Percentiles rank a stretch among this genome's conserved stretches.
These are phyloP conservation scores for Danaus plexippus DNA, from an alignment of 1,140 invertebrate species.

Conservation along the genomic window DNA sequence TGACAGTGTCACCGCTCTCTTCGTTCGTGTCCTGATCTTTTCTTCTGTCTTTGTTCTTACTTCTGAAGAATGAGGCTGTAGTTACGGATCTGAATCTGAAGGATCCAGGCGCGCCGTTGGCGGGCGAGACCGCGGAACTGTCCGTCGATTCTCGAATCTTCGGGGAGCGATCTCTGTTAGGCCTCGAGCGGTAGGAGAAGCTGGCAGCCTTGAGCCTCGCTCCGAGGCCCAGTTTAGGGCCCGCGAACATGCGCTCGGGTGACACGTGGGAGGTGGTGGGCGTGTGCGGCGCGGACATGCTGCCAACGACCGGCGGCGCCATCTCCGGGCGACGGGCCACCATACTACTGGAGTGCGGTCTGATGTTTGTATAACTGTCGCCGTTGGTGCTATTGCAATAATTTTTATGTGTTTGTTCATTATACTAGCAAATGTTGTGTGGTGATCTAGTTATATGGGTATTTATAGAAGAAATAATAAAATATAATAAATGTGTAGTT, in stretches of 20 bases:
- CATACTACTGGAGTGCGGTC: constrained; percentile 46
- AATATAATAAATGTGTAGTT: too few relatives aligned
- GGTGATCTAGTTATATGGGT: too few relatives aligned
- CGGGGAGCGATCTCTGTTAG: constrained; percentile 39
- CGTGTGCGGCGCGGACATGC: constrained; percentile 42
- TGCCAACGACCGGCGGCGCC: constrained; percentile 29
- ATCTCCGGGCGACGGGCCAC: constrained; percentile 41
- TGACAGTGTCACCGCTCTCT: constrained; percentile 38
- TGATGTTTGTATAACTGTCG: constrained; percentile 31
- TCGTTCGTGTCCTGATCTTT: constrained; percentile 27
- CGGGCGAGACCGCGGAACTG: constrained; percentile 26
- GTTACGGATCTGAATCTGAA: constrained; percentile 56
- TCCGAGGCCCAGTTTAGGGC: constrained; percentile 26
- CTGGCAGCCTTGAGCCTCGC: constrained; percentile 54
- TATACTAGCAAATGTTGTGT: too few relatives aligned
- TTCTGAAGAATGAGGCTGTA: constrained; percentile 52
- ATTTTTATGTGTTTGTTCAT: background rate
- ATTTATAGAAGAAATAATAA: too few relatives aligned
- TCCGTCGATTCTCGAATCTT: constrained; percentile 37
- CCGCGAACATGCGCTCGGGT: constrained; percentile 7
- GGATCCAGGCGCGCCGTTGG: constrained; percentile 49
- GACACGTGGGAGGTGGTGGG: constrained; percentile 30
- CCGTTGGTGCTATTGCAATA: constrained; percentile 19
- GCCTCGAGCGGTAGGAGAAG: constrained; percentile 50
- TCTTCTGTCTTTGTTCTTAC: constrained; percentile 38